phyloP scores from a whole-genome alignment of 2,113 vertebrate genomes.

The Gulo gulo region DNA sequence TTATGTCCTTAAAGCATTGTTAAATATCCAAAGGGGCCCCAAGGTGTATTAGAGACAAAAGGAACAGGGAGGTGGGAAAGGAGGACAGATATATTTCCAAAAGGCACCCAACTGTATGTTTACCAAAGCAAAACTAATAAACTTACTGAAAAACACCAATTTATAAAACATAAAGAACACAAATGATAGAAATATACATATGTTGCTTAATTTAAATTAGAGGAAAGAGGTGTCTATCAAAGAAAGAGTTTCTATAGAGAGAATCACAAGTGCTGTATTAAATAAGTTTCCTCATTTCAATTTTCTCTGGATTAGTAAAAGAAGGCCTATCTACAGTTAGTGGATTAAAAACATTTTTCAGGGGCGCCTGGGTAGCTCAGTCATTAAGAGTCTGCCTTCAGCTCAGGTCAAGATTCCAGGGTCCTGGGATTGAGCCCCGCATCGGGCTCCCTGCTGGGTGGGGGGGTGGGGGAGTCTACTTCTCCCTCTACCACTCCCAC shows the following conservation, averaged over 20 bases:
- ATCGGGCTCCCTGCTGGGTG: too few species aligned
- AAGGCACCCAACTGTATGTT: not conserved
- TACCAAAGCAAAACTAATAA: slow-evolving; percentile 35
- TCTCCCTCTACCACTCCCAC: too few species aligned
- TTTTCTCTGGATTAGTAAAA: not conserved
- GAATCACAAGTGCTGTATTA: not conserved
- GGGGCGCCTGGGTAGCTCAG: not conserved
- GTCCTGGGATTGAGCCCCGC: too few species aligned
- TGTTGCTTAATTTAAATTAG: not conserved
- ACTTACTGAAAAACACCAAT: not conserved
- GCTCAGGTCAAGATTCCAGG: too few species aligned
- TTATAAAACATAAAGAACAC: not conserved
- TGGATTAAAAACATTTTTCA: not conserved
- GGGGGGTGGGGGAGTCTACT: too few species aligned
- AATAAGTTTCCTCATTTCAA: slow-evolving; percentile 5
- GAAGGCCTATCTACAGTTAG: not conserved
- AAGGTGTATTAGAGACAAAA: not conserved
- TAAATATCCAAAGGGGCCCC: not conserved
- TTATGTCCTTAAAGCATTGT: not conserved
- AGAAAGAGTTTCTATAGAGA: not conserved
- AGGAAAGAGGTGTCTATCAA: not conserved
- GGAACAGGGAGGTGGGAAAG: too few species aligned
- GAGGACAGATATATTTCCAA: not conserved
- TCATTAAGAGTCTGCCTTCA: too few species aligned
- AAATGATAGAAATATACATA: not conserved